These are phyloP conservation scores for Omphaloscelis lunosa DNA, from an alignment of 2,888 invertebrate species.

Conservation along the genomic window DNA sequence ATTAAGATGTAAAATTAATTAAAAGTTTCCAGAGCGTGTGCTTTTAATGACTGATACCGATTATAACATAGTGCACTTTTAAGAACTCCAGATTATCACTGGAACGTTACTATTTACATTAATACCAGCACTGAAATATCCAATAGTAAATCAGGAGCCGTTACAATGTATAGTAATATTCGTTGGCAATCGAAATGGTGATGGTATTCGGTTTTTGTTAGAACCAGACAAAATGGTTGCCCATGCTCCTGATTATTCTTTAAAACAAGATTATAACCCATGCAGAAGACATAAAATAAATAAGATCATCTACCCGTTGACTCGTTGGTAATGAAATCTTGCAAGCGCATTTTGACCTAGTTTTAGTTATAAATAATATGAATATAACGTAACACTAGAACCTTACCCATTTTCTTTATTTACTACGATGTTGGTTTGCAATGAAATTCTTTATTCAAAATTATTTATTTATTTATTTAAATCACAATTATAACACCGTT, in stretches of 20 bases:
- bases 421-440: background rate
- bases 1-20: conserved; percentile 43
- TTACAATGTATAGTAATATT: background rate
- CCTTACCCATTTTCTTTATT: background rate
- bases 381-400: background rate
- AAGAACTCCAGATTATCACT: background rate
- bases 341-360: conserved; percentile 13
- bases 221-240: too few species aligned
- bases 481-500: too few species aligned
- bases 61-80: conserved; percentile 45
- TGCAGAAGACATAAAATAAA: background rate
- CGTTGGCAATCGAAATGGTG: too few species aligned
- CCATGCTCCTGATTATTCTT: background rate
- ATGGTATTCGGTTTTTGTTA: too few species aligned
- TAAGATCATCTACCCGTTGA: conserved; percentile 14
- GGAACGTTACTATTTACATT: background rate
- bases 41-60: conserved; percentile 23
- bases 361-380: conserved; percentile 2
- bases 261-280: background rate
- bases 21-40: conserved; percentile 39
- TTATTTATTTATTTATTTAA: too few species aligned
- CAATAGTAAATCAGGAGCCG: background rate
- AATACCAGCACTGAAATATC: background rate
- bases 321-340: conserved; percentile 14
- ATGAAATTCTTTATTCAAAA: conserved; percentile 8